Base-by-base conservation (phyloP, 2,797 vertebrate species). In the Sorex maritimensis region DNA sequence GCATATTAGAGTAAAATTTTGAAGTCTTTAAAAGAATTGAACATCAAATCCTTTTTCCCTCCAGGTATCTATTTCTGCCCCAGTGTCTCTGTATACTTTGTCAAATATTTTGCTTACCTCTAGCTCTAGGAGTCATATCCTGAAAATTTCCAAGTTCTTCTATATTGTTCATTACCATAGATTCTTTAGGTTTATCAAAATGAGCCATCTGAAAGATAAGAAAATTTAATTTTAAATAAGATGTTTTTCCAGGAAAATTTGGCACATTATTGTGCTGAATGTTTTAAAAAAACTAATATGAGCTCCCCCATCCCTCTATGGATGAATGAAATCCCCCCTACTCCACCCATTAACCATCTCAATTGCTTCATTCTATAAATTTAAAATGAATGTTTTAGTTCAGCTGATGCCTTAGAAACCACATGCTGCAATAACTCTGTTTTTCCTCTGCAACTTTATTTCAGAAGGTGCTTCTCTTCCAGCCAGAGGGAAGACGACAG, bases 341-440 rank as follows among this genome's bases (percentile, higher is more conserved):
- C 38, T 1, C 13, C 4, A 6, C 24, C 83, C 28, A n/a, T 26
- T 65, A 55, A 21, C 46, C 9, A 14, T 44, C 65, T 81, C n/a
- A 85, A 49, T 92, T 65, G 44, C 38, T 93, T 84, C 13, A 81
- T 41, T 14, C 44, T 94, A 52, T 69, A 49, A 75, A 77, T 73
- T 15, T 77, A 38, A 92, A 84, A 75, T 30, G 82, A 68, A 13
- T 68, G 17, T 65, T 63, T 92, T 19, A 69, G 23, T 28, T 81
- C 34, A 46, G 49, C 38, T 77, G 65, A 71, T 55, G 13, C 12
- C 73, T 83, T 52, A 46, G 69, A 17, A 80, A 2, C 8, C 68
- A 77, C 63, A 15, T 63, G 12, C 46, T 52, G 41, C 19, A 26
- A 10, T 49, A 15, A 24, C 14, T 92, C 13, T 49, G 38, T 73